Evolutionary conservation across 1,140 invertebrate species (phyloP), one percentile per base, ranked within the genome.

Genomic region (Cataglyphis hispanica): DNA sequence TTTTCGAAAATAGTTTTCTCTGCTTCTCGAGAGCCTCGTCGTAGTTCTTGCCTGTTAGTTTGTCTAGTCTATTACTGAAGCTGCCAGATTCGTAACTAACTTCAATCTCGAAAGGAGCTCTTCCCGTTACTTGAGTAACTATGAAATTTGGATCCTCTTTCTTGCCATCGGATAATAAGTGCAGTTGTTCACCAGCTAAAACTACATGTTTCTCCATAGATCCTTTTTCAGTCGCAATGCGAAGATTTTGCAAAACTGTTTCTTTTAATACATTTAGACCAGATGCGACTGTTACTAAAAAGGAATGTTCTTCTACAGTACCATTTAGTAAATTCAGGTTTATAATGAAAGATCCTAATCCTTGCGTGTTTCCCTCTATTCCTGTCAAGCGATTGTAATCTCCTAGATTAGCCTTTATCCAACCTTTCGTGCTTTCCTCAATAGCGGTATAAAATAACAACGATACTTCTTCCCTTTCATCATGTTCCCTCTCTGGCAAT

Each of bases 81-180:
- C 96, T 97, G 0, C 96, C 97, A 0, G 98, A 98, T 90, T 98
- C 97, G 93, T 97, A 99, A 11, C 97, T 96, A 0, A 99, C 95
- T 92, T 99, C 98, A 80, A 99, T 95, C 31, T 97, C 96, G 91
- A 98, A 98, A 0, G 98, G 98, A 1, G 98, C 95, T 90, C 97
- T 97, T 0, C 97, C 97, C 1, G 97, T 97, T 69, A 99, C 95
- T 94, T 98, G 97, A 27, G 96, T 97, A 2, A 97, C 98, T 16
- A 99, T 96, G 87, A 99, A 98, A 94, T 99, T 99, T 0, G 98
- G 96, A 81, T 96, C 95, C 19, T 95, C 94, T 84, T 95, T 95
- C 83, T 95, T 95, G 19, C 94, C 93, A 37, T 95, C 93, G 0
- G 93, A 92, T 6, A 94, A 93, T n/a, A 95, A 91, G 3, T 95